Evolutionary conservation across 2,888 invertebrate species (phyloP), one percentile per base, ranked within the genome.

Genomic region (Barypeithes pellucidus): DNA sequence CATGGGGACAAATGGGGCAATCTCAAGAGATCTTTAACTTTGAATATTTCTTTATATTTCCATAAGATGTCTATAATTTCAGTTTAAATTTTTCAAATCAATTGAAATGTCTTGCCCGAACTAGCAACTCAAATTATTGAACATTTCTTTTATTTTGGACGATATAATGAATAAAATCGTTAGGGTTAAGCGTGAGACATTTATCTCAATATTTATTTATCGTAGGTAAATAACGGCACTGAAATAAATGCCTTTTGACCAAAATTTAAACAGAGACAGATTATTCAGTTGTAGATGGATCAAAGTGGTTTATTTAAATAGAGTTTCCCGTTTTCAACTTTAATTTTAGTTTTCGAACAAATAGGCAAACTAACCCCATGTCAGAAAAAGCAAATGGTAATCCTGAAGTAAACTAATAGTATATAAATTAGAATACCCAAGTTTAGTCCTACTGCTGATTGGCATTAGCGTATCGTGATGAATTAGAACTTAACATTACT

Each of bases 231-330:
- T 12, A 54, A 7, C 29, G 33, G 24, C 8, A 29, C 7, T 33
- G 2, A 54, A 52, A 24, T 52, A 52, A 24, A 52, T 18, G n/a
- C 29, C 54, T 33, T 54, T 14, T 33, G 29, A 16, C 33, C 54
- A 54, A 29, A 54, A 54, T 54, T 33, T 33, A 54, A 54, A 52
- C 4, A 24, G 52, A 24, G 9, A 33, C 54, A n/a, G 16, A 54
- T 54, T 54, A 54, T 33, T 54, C 22, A 54, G 33, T 16, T 54
- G 14, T 33, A 11, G 33, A 54, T 8, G 29, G 54, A 33, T 54
- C 16, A 54, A 33, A 54, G 54, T 29, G 16, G 54, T 14, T 29
- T 54, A 24, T 52, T 24, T 24, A 52, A 54, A 33, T 33, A n/a
- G 29, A 29, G 29, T 16, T 29, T 24, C 24, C 24, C 5, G 24